Evolutionary conservation across 2,888 invertebrate species (phyloP), one percentile per base, ranked within the genome.

Genomic region (Noctua janthe): DNA sequence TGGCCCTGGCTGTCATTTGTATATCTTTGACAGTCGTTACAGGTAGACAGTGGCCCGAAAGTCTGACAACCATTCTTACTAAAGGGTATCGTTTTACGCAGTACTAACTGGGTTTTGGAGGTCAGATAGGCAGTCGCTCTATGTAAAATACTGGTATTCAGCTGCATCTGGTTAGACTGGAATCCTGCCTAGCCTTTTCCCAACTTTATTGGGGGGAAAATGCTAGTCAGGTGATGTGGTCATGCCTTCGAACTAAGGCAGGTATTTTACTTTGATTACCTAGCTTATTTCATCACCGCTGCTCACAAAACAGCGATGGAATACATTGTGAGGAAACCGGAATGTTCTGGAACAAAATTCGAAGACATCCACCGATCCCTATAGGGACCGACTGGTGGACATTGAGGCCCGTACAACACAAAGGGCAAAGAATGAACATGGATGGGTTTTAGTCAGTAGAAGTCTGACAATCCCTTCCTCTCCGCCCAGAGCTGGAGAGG

Each of bases 41-140:
- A 29, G 29, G 29, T 29, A 29, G 29, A 29, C 29, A 29, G 29
- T 29, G 29, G 29, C 29, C 29, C 29, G 29, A 29, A 29, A 29
- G 29, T 29, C 29, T 29, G 29, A 29, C 29, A 29, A 29, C 29
- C 29, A 29, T 29, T 29, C 29, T 29, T 29, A 29, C 29, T 29
- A 29, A 29, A 29, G 29, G 29, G 29, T 29, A 29, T 29, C 29
- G 29, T 29, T 29, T 29, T 29, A 29, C 29, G 29, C 29, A 29
- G 29, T 29, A 29, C 29, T 29, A 29, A 29, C 29, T 29, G 29
- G 29, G 29, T 29, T 29, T 29, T 29, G 29, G 29, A 29, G 59
- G 59, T n/a, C 59, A n/a, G n/a, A 59, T n/a, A 59, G 59, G 59
- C 59, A 59, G 11, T n/a, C n/a, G n/a, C 59, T 59, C 59, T 59